These are phyloP conservation scores for Toxotes lorentzi DNA, from an alignment of 2,797 vertebrate genomes.

Conservation along the genomic window DNA sequence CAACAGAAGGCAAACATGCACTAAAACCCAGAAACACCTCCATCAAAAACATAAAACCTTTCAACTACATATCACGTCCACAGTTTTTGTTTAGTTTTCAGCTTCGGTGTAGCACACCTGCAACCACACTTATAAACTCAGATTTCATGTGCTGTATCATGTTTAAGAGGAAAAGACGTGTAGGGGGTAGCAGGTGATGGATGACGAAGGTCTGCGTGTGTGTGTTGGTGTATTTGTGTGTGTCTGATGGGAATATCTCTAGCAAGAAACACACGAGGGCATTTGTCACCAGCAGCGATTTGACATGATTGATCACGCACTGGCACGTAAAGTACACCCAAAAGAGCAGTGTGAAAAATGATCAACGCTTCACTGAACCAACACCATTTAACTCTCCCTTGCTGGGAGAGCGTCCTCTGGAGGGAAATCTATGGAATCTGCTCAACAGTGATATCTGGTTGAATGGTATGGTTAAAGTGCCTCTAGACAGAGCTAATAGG, in stretches of 20 bases:
- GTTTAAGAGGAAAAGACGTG: not conserved
- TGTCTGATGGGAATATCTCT: constrained; percentile 42
- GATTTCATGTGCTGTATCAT: constrained; percentile 9
- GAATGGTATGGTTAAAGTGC: not conserved
- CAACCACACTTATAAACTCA: constrained; percentile 14
- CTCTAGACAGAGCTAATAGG: not conserved
- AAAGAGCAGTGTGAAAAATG: constrained; percentile 66
- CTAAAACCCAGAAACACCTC: constrained; percentile 2
- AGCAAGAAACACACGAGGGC: constrained; percentile 39
- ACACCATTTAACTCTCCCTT: constrained; percentile 48
- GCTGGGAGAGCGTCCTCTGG: constrained; percentile 7
- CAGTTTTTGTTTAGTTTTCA: not conserved
- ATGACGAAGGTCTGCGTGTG: constrained; percentile 7
- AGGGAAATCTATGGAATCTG: constrained; percentile 11
- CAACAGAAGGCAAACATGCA: not conserved
- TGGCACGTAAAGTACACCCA: constrained; percentile 49
- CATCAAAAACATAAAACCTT: not conserved
- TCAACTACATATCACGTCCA: not conserved
- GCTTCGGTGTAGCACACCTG: constrained; percentile 12
- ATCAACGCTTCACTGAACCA: constrained; percentile 45
- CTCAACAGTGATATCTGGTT: constrained; percentile 3
- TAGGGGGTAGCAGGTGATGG: constrained; percentile 43
- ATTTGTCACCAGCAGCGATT: constrained; percentile 64
- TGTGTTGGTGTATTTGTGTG: not conserved
- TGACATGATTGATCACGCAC: constrained; percentile 68